phyloP scores from a whole-genome alignment of 1,140 invertebrate species.

The Hormaphis cornu region DNA sequence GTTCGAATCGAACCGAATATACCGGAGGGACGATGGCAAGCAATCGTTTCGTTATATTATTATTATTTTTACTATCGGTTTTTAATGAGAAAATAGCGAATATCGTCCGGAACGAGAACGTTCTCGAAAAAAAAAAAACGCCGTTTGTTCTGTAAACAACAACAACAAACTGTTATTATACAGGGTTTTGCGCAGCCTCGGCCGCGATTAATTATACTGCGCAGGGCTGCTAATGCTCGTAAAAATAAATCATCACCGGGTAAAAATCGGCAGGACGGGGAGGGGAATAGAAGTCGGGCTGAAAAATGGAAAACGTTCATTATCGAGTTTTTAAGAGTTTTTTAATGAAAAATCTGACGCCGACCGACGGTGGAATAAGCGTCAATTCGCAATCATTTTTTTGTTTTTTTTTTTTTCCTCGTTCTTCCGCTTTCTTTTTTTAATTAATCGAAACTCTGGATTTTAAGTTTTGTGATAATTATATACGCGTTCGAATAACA shows the following conservation, averaged over 20 bases:
- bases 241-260: constrained; percentile 11
- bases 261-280: no score
- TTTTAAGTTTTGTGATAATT: not conserved
- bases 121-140: not conserved
- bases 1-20: not conserved
- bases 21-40: not conserved
- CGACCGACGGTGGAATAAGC: not conserved
- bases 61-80: not conserved
- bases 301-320: constrained; percentile 13
- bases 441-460: not conserved
- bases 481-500: not conserved
- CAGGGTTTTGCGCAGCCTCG: not conserved
- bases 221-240: not conserved
- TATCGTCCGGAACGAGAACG: not conserved
- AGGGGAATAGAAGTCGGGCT: not conserved
- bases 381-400: constrained; percentile 3
- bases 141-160: not conserved
- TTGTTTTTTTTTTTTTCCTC: not conserved
- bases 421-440: not conserved
- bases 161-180: constrained; percentile 10
- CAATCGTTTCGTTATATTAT: no score
- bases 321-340: constrained; percentile 19
- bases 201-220: constrained; percentile 22
- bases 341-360: constrained; percentile 18
- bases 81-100: not conserved